Conservation (phyloP, 2,797 vertebrate species). For the Sebastolobus alascanus region DNA sequence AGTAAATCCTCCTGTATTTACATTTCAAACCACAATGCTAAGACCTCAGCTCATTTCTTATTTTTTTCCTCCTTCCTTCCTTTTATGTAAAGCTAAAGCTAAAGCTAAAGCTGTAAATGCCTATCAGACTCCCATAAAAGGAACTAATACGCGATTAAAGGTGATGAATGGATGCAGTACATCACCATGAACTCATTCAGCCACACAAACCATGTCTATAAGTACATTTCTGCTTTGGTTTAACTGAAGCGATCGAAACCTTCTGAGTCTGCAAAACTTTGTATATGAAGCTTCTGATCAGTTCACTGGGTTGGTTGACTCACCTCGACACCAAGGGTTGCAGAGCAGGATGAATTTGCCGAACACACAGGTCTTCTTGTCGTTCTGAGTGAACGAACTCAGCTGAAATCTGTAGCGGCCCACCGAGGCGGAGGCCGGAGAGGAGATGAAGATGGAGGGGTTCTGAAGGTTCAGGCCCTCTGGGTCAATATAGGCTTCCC, state of each 20-base stretch:
- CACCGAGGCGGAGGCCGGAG: slow-evolving; percentile 75
- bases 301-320: slow-evolving; percentile 23
- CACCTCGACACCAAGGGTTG: slow-evolving; percentile 85
- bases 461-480: slow-evolving; percentile 18
- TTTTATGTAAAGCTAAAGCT: no score
- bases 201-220: background rate
- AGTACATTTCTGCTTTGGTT: background rate
- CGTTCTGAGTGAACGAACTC: background rate
- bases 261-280: background rate
- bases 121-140: background rate
- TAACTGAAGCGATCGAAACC: background rate
- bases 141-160: background rate
- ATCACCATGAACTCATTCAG: background rate
- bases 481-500: slow-evolving; percentile 74
- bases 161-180: background rate
- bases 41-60: background rate
- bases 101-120: no score
- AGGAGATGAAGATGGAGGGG: slow-evolving; percentile 68
- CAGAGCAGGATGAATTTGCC: slow-evolving; percentile 80
- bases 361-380: background rate
- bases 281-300: background rate
- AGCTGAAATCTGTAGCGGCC: slow-evolving; percentile 78
- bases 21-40: background rate
- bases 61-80: no score
- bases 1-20: background rate